Evolutionary conservation across 2,113 vertebrate species (phyloP).

Genomic region (Salvator merianae): DNA sequence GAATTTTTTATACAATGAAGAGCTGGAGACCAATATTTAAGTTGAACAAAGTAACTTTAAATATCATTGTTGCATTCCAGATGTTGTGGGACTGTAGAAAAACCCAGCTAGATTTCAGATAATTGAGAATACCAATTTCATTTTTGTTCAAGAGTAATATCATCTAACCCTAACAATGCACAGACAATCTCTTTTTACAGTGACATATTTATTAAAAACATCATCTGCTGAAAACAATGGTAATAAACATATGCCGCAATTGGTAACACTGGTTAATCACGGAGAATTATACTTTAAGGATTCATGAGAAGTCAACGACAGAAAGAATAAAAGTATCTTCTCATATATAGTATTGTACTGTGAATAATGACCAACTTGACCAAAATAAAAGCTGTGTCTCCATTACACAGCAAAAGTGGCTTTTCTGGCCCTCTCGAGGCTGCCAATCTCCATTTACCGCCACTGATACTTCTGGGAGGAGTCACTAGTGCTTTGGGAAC

Average conservation of each 20-base stretch:
- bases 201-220: constrained; percentile 69
- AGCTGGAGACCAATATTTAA: no score
- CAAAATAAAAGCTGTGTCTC: no score
- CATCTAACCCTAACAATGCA: constrained; percentile 20
- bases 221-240: constrained; percentile 59
- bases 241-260: constrained; percentile 52
- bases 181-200: constrained; percentile 44
- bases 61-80: not conserved
- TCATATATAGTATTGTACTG: no score
- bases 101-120: not conserved
- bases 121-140: not conserved
- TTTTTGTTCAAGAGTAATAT: constrained; percentile 9
- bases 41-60: not conserved
- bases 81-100: not conserved
- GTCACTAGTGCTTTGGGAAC: no score
- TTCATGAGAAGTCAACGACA: constrained; percentile 6
- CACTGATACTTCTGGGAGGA: no score
- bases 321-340: no score
- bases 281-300: constrained; percentile 38
- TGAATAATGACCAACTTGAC: no score
- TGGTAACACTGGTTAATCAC: constrained; percentile 34
- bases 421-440: no score
- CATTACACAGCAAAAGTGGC: no score
- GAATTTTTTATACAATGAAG: no score
- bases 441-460: no score